Percentiles rank a stretch among this genome's conserved stretches.
These are phyloP conservation scores for Trinectes maculatus DNA, from an alignment of 2,113 vertebrate genomes.

Conservation along the genomic window DNA sequence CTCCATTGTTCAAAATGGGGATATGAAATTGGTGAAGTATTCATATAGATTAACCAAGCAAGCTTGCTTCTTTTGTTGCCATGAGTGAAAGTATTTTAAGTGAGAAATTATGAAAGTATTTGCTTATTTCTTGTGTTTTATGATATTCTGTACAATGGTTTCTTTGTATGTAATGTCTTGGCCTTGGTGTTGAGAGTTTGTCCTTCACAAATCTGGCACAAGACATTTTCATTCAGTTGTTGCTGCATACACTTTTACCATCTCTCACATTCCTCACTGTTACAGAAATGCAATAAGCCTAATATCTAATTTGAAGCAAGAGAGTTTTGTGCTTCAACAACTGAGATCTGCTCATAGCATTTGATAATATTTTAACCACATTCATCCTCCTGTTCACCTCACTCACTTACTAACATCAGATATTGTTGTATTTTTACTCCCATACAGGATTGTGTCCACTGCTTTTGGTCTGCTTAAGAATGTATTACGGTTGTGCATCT, in stretches of 20 bases:
- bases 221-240: neutral
- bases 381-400: neutral
- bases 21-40: neutral
- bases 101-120: neutral
- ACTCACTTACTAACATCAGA: neutral
- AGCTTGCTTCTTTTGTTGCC: neutral
- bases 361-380: neutral
- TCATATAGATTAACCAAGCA: neutral
- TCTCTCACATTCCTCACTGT: neutral
- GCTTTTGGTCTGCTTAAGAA: neutral
- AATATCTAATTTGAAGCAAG: too few relatives aligned
- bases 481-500: neutral
- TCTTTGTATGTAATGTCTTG: conserved; percentile 10
- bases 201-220: neutral
- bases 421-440: neutral
- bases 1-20: conserved; percentile 16
- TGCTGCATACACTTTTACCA: neutral
- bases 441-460: neutral
- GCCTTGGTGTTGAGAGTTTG: too few relatives aligned
- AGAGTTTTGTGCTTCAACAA: neutral
- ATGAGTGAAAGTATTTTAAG: neutral
- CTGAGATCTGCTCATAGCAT: neutral
- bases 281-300: too few relatives aligned
- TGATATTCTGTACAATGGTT: conserved; percentile 6
- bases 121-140: neutral